phyloP scores from a whole-genome alignment of 2,113 vertebrate species.

The Dasyurus viverrinus region DNA sequence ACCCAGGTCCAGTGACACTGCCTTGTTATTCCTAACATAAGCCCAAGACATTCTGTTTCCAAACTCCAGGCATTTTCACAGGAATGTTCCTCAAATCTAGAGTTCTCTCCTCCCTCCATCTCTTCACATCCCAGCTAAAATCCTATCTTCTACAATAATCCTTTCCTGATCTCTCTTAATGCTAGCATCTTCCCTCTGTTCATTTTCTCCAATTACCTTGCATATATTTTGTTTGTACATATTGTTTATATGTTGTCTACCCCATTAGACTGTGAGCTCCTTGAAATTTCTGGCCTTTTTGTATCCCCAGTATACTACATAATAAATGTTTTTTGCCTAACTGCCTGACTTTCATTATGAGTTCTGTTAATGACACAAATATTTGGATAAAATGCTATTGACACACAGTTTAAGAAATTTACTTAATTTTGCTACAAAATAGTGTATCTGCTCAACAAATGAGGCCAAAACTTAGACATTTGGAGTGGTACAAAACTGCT shows the following conservation, averaged over 20 bases:
- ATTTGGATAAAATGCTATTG: background rate
- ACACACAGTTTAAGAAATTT: conserved; percentile 12
- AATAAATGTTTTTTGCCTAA: background rate
- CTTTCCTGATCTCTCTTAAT: background rate
- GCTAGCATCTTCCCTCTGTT: background rate
- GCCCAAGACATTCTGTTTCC: background rate
- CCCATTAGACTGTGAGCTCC: background rate
- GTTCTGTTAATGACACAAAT: conserved; percentile 19
- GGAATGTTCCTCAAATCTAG: background rate
- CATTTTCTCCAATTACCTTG: background rate
- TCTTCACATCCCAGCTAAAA: background rate
- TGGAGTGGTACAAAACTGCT: conserved; percentile 38
- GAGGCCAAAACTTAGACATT: conserved; percentile 39
- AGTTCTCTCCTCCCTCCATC: background rate
- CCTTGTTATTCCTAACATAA: background rate
- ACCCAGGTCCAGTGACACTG: background rate
- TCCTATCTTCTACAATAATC: background rate
- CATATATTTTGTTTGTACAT: background rate
- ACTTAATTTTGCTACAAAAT: conserved; percentile 59
- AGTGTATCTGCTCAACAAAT: conserved; percentile 60
- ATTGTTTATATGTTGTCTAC: background rate
- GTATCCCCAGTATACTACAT: background rate
- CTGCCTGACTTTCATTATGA: background rate
- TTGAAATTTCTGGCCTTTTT: background rate
- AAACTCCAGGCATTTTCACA: background rate